Percentiles rank a stretch among this genome's conserved stretches.
These are phyloP conservation scores for Sardina pilchardus DNA, from an alignment of 2,113 vertebrate genomes.

Conservation along the genomic window DNA sequence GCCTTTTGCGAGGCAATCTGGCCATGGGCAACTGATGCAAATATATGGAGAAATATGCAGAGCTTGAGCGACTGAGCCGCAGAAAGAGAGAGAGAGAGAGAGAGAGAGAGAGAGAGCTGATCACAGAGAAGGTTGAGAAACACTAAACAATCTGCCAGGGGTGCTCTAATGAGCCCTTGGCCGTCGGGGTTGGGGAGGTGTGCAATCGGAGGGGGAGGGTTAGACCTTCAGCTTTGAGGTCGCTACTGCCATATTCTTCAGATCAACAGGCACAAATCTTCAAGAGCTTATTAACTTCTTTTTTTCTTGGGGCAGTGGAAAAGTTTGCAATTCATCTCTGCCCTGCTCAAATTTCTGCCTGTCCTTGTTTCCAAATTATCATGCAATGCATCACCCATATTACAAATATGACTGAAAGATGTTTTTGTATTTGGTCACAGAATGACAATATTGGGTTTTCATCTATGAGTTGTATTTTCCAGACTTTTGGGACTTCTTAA, in stretches of 20 bases:
- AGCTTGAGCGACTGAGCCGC: not conserved
- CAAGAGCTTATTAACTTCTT: too few species aligned
- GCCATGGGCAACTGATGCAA: slow-evolving; percentile 21
- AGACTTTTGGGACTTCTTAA: not conserved
- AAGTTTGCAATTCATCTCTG: not conserved
- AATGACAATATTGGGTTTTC: not conserved
- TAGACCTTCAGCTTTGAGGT: not conserved
- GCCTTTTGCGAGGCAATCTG: not conserved
- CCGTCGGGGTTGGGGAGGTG: slow-evolving; percentile 18
- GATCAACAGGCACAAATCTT: not conserved
- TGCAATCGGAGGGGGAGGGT: not conserved
- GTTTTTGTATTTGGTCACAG: not conserved
- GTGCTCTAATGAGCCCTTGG: slow-evolving; percentile 27
- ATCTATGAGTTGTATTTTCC: not conserved
- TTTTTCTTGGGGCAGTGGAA: not conserved
- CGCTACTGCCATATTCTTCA: not conserved
- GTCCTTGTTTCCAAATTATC: slow-evolving; percentile 10
- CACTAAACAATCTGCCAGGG: not conserved
- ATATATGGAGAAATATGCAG: slow-evolving; percentile 39
- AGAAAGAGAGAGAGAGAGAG: not conserved
- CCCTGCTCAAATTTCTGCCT: not conserved
- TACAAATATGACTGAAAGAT: not conserved
- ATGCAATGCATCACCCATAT: not conserved
- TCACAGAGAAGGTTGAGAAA: not conserved
- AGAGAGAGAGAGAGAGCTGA: slow-evolving; percentile 5